Conservation (phyloP, 2,888 invertebrate species). For the Bhutanitis thaidina region DNA sequence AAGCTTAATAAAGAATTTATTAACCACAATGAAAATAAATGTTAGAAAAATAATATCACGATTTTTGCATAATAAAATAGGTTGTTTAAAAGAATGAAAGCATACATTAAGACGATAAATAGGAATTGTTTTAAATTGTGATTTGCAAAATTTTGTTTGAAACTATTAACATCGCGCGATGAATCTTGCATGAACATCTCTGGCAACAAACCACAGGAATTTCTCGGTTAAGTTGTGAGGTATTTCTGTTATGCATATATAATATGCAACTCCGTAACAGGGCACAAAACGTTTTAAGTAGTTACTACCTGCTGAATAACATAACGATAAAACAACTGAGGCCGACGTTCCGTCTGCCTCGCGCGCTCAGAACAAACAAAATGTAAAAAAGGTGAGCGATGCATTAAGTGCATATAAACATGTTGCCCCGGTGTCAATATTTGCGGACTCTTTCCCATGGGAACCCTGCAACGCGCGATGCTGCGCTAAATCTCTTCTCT, state of each 20-base stretch:
- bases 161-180: constrained; percentile 6
- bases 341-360: constrained; percentile 72
- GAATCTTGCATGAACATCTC: constrained; percentile 13
- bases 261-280: constrained; percentile 55
- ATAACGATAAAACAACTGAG: constrained; percentile 69
- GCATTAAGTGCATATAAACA: constrained; percentile 80
- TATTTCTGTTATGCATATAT: constrained; percentile 23
- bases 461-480: constrained; percentile 48
- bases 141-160: too few relatives aligned
- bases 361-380: constrained; percentile 70
- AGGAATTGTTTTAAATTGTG: too few relatives aligned
- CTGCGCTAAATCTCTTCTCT: constrained; percentile 67
- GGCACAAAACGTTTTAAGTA: constrained; percentile 38
- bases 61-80: too few relatives aligned
- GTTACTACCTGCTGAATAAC: constrained; percentile 70
- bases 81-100: too few relatives aligned
- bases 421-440: constrained; percentile 78
- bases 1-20: too few relatives aligned
- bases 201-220: constrained; percentile 12
- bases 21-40: too few relatives aligned
- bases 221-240: constrained; percentile 15
- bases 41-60: too few relatives aligned
- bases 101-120: too few relatives aligned
- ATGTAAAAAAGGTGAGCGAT: constrained; percentile 74
- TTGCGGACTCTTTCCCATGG: constrained; percentile 76